Conservation (phyloP, 2,888 invertebrate species). For the Cosmia pyralina region DNA sequence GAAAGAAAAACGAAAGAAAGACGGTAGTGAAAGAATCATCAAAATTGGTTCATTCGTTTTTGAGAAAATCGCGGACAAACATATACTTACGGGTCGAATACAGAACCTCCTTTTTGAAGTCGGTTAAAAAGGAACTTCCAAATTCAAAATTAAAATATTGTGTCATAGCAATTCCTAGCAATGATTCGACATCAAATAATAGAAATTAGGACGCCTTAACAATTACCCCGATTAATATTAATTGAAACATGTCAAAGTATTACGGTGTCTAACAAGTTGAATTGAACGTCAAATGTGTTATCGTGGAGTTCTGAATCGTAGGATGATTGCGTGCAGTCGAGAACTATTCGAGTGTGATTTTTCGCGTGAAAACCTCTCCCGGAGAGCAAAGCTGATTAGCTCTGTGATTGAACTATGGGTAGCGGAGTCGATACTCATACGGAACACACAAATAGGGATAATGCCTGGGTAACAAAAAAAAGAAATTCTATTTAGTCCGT, state of each 20-base stretch:
- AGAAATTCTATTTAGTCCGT: no score
- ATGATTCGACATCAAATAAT: not conserved
- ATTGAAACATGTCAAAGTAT: not conserved
- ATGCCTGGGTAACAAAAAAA: no score
- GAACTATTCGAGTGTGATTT: conserved; percentile 43
- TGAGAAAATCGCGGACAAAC: no score
- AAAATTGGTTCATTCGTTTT: no score
- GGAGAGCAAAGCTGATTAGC: conserved; percentile 42
- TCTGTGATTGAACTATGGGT: conserved; percentile 27
- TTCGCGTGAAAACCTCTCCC: conserved; percentile 26
- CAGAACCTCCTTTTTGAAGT: no score
- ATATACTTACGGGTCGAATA: no score
- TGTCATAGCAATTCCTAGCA: not conserved
- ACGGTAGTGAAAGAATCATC: no score
- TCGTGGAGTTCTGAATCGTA: conserved; percentile 13
- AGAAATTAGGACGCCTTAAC: not conserved
- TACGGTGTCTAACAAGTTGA: not conserved
- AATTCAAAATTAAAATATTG: no score
- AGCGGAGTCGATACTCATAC: no score
- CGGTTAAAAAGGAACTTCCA: no score
- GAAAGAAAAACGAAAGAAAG: no score
- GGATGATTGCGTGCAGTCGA: conserved; percentile 32
- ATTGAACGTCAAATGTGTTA: conserved; percentile 16
- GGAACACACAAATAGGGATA: no score
- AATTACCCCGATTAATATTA: not conserved